Evolutionary conservation across 2,113 vertebrate species (phyloP).

Genomic region (Apodemus sylvaticus): DNA sequence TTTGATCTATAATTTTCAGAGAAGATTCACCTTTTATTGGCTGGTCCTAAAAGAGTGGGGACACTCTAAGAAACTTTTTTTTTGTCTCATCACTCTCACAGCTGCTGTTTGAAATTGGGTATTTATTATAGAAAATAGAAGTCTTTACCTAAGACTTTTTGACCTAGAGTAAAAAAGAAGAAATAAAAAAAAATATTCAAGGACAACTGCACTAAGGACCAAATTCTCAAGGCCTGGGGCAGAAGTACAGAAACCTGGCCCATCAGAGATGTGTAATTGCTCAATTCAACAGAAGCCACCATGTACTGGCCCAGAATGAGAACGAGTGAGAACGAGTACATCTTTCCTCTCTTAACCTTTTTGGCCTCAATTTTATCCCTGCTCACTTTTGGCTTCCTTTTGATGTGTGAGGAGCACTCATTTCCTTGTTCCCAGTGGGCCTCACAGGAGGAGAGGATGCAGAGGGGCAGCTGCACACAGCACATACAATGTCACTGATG

Average conservation of each 20-base stretch:
- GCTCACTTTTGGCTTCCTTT: slow-evolving; percentile 36
- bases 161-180: neutral
- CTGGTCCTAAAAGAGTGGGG: neutral
- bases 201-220: slow-evolving; percentile 25
- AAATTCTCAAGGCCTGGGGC: slow-evolving; percentile 59
- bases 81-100: neutral
- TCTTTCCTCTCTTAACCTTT: slow-evolving; percentile 69
- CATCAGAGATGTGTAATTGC: slow-evolving; percentile 56
- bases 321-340: neutral
- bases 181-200: slow-evolving; percentile 59
- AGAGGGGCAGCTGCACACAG: neutral
- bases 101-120: neutral
- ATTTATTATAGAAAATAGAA: slow-evolving; percentile 63
- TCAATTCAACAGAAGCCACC: slow-evolving; percentile 45
- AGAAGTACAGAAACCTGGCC: slow-evolving; percentile 17
- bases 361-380: slow-evolving; percentile 57
- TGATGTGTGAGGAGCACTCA: slow-evolving; percentile 19
- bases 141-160: slow-evolving; percentile 63
- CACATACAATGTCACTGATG: neutral
- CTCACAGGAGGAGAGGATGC: neutral
- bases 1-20: slow-evolving; percentile 32
- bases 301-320: neutral
- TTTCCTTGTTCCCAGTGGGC: slow-evolving; percentile 55
- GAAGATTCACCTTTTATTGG: neutral
- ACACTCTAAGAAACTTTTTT: neutral